Evolutionary conservation across 2,888 invertebrate species (phyloP), one percentile per base, ranked within the genome.

Genomic region (Rhopalosiphum nymphaeae): DNA sequence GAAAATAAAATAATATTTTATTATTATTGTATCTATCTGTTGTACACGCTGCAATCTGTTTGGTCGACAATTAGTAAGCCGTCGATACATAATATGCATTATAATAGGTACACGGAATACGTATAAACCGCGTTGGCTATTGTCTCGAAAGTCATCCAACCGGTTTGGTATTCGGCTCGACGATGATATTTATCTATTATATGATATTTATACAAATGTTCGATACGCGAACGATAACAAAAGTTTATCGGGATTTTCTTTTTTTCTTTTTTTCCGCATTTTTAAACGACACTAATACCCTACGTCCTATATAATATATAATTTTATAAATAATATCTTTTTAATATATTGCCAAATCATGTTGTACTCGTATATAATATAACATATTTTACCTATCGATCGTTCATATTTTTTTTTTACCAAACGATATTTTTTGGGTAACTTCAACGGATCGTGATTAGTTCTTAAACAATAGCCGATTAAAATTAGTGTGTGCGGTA

Each of bases 381-480:
- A 36, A 2, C 36, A 78, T 9, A 78, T 78, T 78, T 36, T 21
- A 36, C 9, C 7, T 42, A 78, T 36, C 21, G 78, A 67, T 67
- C 36, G 78, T 36, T 44, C 11, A 26, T 90, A 67, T 7, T 86
- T 91, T 46, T 78, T 26, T 91, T 90, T 67, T 44, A 36, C 36
- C 21, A n/a, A 57, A 91, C 26, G 44, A 29, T 91, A 57, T 91
- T 86, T 91, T 91, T 44, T 10, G 56, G n/a, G 56, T 29, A 53
- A 84, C 36, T 29, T 42, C 3, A 42, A 44, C 85, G 56, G 86
- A 57, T 91, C 91, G 91, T 86, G 91, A 86, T 91, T 86, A 46
- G 91, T 46, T 57, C 46, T 86, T 57, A 61, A 84, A 91, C 91
- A 91, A 91, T 91, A 86, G 91, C 46, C 91, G 85, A 86, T 91